phyloP scores from a whole-genome alignment of 2,113 vertebrate species.

The Hyaena hyaena region DNA sequence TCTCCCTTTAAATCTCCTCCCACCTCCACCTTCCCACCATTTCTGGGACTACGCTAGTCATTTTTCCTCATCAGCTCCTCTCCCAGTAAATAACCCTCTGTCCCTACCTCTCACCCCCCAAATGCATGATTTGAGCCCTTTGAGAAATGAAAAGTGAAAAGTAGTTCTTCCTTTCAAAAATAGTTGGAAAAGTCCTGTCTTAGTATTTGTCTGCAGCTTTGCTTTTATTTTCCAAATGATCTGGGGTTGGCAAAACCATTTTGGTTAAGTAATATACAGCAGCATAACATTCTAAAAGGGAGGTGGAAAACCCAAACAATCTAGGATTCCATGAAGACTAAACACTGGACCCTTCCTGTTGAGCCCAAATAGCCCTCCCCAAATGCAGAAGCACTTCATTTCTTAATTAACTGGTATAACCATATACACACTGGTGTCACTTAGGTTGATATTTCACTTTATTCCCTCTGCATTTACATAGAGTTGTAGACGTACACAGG shows the following conservation, averaged over 20 bases:
- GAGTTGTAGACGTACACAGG: not conserved
- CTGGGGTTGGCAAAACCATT: slow-evolving; percentile 29
- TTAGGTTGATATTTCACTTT: not conserved
- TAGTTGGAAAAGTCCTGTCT: slow-evolving; percentile 36
- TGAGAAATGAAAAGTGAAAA: slow-evolving; percentile 48
- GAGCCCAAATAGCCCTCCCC: not conserved
- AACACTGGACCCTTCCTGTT: not conserved
- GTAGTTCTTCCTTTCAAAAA: slow-evolving; percentile 9
- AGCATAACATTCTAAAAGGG: not conserved
- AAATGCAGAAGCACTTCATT: not conserved
- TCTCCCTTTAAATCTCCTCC: not conserved
- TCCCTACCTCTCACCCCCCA: too few species aligned
- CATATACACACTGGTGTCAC: not conserved
- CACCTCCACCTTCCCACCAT: not conserved
- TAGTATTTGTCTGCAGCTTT: slow-evolving; percentile 38
- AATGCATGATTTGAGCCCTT: not conserved
- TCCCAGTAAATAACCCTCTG: not conserved
- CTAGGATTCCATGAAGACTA: not conserved
- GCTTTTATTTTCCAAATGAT: slow-evolving; percentile 61
- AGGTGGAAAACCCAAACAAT: slow-evolving; percentile 34
- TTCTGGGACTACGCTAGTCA: not conserved
- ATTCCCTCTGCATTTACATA: not conserved
- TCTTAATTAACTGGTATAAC: not conserved
- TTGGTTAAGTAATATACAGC: slow-evolving; percentile 45
- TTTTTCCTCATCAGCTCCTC: not conserved